Base-by-base conservation (phyloP, 2,888 invertebrate species). In the Phrixothrix hirtus region DNA sequence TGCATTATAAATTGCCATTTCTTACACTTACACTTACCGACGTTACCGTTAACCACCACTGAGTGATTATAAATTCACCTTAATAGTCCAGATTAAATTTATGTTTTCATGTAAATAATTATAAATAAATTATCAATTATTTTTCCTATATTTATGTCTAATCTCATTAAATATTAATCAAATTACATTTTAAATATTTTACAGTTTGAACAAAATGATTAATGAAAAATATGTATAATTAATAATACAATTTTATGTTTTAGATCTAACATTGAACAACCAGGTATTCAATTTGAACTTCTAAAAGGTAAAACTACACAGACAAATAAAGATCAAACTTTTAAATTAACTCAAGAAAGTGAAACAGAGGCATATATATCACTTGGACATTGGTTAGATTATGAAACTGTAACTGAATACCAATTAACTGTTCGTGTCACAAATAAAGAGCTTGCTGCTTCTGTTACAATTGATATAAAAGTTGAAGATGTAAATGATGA, bases 401-500 rank as follows among this genome's bases (percentile, higher is more conserved):
- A 86, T 70, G 94, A 94, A 76, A 85, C 86, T 58, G 89, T 90
- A 42, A 87, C 87, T 0, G 88, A 91, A 63, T 94, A 92, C 69
- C 87, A 86, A 7, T 79, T 94, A 29, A 92, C 92, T 25, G 86
- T 94, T 65, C 82, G 89, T 61, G 90, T 89, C 61, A 81, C 88
- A 78, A 93, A 92, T 73, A 89, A 87, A 63, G 87, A 87, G 68
- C 75, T 93, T 70, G 88, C 88, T 1, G 86, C 89, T 1, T 90
- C 91, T 75, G 88, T 87, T 9, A 84, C 85, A 44, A 82, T 93
- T 39, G 85, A 84, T 64, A 86, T 95, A 21, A 83, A 86, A 73
- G 83, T 95, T 1, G 81, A 84, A 68, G 95, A 95, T 71, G 92
- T 92, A 0, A 95, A 95, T 69, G 95, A 95, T 71, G 93, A 93